phyloP scores from a whole-genome alignment of 1,140 invertebrate species.

The Drosophila busckii region DNA sequence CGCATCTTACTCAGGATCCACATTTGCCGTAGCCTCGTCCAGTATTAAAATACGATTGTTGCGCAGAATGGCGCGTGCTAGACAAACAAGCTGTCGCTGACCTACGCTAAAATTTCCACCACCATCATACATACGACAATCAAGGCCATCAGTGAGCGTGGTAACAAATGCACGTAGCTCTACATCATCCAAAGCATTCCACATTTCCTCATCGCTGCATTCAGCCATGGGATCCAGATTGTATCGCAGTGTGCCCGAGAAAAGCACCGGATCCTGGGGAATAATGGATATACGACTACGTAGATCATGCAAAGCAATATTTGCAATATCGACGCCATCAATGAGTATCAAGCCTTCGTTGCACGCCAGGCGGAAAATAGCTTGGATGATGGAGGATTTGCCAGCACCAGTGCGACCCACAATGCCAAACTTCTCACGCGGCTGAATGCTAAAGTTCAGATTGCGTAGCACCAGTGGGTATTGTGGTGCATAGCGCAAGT shows the following conservation, averaged over 20 bases:
- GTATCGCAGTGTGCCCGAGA: conserved; percentile 86
- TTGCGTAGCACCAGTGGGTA: conserved; percentile 83
- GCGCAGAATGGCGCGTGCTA: conserved; percentile 87
- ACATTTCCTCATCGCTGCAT: conserved; percentile 87
- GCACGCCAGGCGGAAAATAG: conserved; percentile 88
- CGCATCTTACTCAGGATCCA: conserved; percentile 83
- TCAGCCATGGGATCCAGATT: conserved; percentile 90
- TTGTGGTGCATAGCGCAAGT: conserved; percentile 78
- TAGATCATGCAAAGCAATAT: conserved; percentile 82
- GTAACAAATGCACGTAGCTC: conserved; percentile 84
- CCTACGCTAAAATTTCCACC: conserved; percentile 88
- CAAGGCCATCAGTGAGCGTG: conserved; percentile 81
- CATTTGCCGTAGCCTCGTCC: conserved; percentile 87
- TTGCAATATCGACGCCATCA: conserved; percentile 81
- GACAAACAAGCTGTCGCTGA: conserved; percentile 88
- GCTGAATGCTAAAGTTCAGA: conserved; percentile 83
- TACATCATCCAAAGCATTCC: conserved; percentile 90
- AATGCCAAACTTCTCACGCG: conserved; percentile 90
- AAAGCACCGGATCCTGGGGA: conserved; percentile 89
- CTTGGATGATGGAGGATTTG: conserved; percentile 92
- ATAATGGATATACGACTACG: conserved; percentile 88
- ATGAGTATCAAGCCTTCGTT: conserved; percentile 83
- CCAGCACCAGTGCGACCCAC: conserved; percentile 94
- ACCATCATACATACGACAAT: conserved; percentile 83
- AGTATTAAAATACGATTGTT: conserved; percentile 89